Evolutionary conservation across 2,113 vertebrate species (phyloP), one percentile per base, ranked within the genome.

Genomic region (Lepus americanus): DNA sequence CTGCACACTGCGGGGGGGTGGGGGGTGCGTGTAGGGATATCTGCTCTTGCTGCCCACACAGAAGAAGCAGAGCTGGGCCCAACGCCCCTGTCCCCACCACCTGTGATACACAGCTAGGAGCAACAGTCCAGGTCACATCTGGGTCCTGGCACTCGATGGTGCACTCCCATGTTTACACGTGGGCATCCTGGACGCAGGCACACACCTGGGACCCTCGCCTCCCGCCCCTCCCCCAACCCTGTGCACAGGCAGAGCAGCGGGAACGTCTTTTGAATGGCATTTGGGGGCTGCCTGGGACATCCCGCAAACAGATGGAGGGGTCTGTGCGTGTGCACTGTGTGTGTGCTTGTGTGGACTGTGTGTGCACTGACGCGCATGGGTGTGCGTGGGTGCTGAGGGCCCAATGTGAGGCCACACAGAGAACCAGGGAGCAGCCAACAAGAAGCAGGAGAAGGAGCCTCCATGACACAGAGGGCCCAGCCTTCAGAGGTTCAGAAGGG

Each of bases 31-130:
- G 44, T 44, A 44, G 44, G 44, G 44, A 44, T 7, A 12, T 66
- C 6, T 2, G 49, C 31, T 31, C 22, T 3, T 17, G 6, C 3
- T 9, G n/a, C 49, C 53, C 9, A 0, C 29, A 10, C 6, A 1
- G n/a, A 29, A 0, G 4, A 7, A 3, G 23, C 25, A 0, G 9
- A n/a, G 25, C 63, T 1, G 0, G 6, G 33, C 2, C 17, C 49
- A 44, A 44, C 59, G 9, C 55, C 20, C 66, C 23, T 1, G 14
- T 1, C 0, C 1, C 4, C 64, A 3, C 78, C 3, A 36, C n/a
- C 78, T 5, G 0, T 4, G n/a, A 1, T 0, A 1, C 25, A 9
- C 63, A 31, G 8, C 29, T 4, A 12, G 8, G 12, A 61, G 27
- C 49, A 16, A 16, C 70, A 19, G 31, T 27, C 44, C 33, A 9